Evolutionary conservation across 2,797 vertebrate species (phyloP), one percentile per base, ranked within the genome.

Genomic region (Rhodeus uyekii): DNA sequence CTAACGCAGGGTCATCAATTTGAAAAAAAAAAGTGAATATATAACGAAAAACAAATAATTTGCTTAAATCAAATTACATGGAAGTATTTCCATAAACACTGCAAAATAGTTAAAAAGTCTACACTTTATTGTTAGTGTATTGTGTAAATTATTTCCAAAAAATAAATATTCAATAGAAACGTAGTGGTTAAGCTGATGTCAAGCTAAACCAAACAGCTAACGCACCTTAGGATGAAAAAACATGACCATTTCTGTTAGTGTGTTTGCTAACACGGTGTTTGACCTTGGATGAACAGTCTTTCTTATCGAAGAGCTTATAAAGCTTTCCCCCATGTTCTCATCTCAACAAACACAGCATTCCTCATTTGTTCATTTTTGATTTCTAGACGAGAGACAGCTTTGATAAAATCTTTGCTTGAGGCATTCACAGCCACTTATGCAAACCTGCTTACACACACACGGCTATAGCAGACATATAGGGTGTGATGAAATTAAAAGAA

Each of bases 301-400:
- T 84, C 86, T 92, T 87, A 90, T 90, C 84, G 24, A 50, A 67
- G 71, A 84, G 77, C 73, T 67, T 83, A 83, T 80, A 82, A 83
- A 83, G 84, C 74, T 73, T 46, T 77, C 39, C 55, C 76, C 24
- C 76, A 19, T 46, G 87, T 77, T 85, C 71, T 29, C 14, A 61
- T 82, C 87, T 85, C 84, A 83, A 80, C 87, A 80, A 50, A 71
- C 73, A 48, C 77, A 84, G 87, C 87, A 85, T 78, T 83, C 53
- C 10, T 73, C 88, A 87, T 87, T 81, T 90, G 83, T 89, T 88
- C 82, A 87, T 80, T 89, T 91, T 86, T 86, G 88, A 90, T 89
- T 90, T 79, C 83, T 86, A 84, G 84, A 89, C 67, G 85, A 84
- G 87, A 85, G 84, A 83, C 82, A 86, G 89, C 84, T 90, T 87